A percentile compares a stretch with the other conserved stretches of the same genome.
phyloP scores from a whole-genome alignment of 2,888 invertebrate species.

The Pardosa pseudoannulata region DNA sequence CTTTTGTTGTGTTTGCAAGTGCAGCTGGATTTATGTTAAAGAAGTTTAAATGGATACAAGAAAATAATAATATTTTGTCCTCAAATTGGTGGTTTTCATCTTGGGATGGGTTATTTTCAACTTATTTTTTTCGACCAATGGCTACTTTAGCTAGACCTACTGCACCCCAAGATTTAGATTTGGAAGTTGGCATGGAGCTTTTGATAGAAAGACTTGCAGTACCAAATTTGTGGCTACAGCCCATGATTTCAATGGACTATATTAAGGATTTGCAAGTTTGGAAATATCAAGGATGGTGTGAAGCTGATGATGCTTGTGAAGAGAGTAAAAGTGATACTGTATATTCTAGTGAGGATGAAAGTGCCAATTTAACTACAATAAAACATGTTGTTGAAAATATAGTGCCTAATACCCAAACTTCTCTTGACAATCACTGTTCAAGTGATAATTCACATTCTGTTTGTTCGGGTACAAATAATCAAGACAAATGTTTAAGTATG shows the following conservation, averaged over 20 bases:
- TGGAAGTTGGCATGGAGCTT: slow-evolving; percentile 78
- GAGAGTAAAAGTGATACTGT: slow-evolving; percentile 18
- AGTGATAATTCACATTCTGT: background rate
- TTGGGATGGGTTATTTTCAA: slow-evolving; percentile 76
- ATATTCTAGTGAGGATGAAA: slow-evolving; percentile 71
- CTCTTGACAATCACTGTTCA: slow-evolving; percentile 6
- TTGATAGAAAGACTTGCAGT: slow-evolving; percentile 78
- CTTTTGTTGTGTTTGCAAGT: slow-evolving; percentile 75
- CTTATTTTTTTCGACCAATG: slow-evolving; percentile 77
- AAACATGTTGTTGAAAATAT: slow-evolving; percentile 4
- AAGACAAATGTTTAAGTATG: background rate
- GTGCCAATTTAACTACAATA: slow-evolving; percentile 16
- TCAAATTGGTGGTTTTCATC: slow-evolving; percentile 78
- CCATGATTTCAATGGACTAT: slow-evolving; percentile 79
- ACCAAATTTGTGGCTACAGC: slow-evolving; percentile 79
- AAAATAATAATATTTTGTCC: slow-evolving; percentile 54
- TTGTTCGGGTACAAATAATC: slow-evolving; percentile 23
- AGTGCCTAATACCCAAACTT: slow-evolving; percentile 28
- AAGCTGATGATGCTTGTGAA: slow-evolving; percentile 55
- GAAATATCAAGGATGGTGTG: slow-evolving; percentile 76
- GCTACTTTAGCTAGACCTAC: slow-evolving; percentile 75
- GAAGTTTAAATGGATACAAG: slow-evolving; percentile 50
- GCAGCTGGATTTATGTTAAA: slow-evolving; percentile 69
- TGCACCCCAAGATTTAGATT: slow-evolving; percentile 76
- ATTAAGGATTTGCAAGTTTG: slow-evolving; percentile 79